Evolutionary conservation across 2,888 invertebrate genomes (phyloP), one percentile per base, ranked within the genome.

Genomic region (Ochropleura leucogaster): DNA sequence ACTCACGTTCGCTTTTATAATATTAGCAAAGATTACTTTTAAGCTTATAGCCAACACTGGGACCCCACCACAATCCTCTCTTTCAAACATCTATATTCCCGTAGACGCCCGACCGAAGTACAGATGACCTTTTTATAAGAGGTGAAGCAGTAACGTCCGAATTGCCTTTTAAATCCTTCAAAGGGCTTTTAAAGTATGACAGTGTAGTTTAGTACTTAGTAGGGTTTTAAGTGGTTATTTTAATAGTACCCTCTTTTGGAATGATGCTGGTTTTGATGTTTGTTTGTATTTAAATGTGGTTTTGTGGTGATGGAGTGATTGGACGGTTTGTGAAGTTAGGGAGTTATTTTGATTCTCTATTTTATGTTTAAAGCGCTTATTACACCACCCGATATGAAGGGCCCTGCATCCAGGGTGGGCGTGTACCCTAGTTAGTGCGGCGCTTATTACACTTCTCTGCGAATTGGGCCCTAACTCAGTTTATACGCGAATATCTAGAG

Each of bases 81-180:
- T 86, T 89, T 84, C 87, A 86, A 85, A 89, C 90, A 91, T 93
- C 93, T 91, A 91, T 93, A 93, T 93, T 93, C 92, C 83, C 81
- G 72, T 77, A 84, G 86, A 83, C 77, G 75, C 79, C 82, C 73
- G 83, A 79, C 83, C 74, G 82, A 90, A 88, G 86, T 90, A 90
- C 85, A 89, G 88, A 91, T 90, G 92, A 92, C 93, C 92, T 92
- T 91, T 93, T 92, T 92, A 93, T 87, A 90, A 87, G 84, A 90
- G 89, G 87, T 89, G 79, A 74, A 79, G 83, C 77, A 83, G 83
- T 79, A 57, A 81, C 88, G 89, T 87, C 88, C 88, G 84, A 89
- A 90, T 90, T 87, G 88, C 81, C 87, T 90, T 88, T 89, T 89
- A 90, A 92, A 90, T 89, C 90, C 89, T 87, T 90, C 89, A 87